Percentiles rank a stretch among this genome's conserved stretches.
These are phyloP conservation scores for Drosophila teissieri DNA, from an alignment of 1,140 invertebrate species.

Conservation along the genomic window DNA sequence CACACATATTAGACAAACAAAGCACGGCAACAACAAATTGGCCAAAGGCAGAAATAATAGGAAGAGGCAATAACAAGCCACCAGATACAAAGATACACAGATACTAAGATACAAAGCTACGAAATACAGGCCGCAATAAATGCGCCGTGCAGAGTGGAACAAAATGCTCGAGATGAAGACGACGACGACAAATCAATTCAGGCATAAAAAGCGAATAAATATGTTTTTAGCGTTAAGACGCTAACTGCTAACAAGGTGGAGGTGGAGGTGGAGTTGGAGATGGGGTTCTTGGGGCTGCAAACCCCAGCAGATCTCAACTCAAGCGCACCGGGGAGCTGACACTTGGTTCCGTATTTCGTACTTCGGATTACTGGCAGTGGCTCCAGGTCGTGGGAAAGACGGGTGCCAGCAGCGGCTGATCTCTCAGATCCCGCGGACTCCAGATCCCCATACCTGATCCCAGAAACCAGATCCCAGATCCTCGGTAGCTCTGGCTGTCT, in stretches of 20 bases:
- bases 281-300: slow-evolving; percentile 1
- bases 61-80: slow-evolving; percentile 50
- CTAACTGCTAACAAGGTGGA: slow-evolving; percentile 79
- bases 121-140: slow-evolving; percentile 64
- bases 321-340: slow-evolving; percentile 37
- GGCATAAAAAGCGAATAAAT: slow-evolving; percentile 83
- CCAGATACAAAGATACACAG: slow-evolving; percentile 49
- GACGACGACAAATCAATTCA: slow-evolving; percentile 82
- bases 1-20: slow-evolving; percentile 59
- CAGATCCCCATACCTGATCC: neutral
- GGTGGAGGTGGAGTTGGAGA: neutral
- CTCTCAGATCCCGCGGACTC: slow-evolving; percentile 50
- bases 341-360: slow-evolving; percentile 25
- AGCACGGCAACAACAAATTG: slow-evolving; percentile 47
- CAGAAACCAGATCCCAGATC: slow-evolving; percentile 14
- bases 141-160: slow-evolving; percentile 56
- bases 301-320: slow-evolving; percentile 31
- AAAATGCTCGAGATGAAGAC: slow-evolving; percentile 61
- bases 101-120: slow-evolving; percentile 32
- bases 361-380: neutral
- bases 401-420: slow-evolving; percentile 20
- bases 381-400: slow-evolving; percentile 58
- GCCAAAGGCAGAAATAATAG: slow-evolving; percentile 44
- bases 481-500: slow-evolving; percentile 18
- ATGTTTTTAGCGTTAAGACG: slow-evolving; percentile 81